These are phyloP conservation scores for Phaethornis superciliosus DNA, from an alignment of 2,113 vertebrate species.

Conservation along the genomic window DNA sequence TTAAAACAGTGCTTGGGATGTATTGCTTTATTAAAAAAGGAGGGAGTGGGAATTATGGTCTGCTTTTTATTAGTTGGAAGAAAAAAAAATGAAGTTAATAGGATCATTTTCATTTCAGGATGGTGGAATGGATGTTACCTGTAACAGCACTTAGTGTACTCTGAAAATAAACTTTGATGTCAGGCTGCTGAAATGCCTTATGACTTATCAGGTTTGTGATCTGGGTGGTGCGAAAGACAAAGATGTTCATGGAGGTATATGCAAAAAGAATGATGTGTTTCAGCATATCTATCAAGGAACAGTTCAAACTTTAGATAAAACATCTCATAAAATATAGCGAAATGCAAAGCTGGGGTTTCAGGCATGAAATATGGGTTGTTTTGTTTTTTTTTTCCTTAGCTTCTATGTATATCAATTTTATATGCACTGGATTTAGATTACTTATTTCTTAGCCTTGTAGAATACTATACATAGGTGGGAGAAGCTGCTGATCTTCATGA, in stretches of 20 bases:
- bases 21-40: conserved; percentile 14
- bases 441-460: neutral
- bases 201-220: neutral
- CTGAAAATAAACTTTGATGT: neutral
- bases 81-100: conserved; percentile 5
- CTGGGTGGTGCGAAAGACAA: neutral
- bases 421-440: neutral
- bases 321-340: neutral
- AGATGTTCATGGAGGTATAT: neutral
- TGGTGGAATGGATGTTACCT: neutral
- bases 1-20: neutral
- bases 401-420: neutral
- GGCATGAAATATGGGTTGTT: neutral
- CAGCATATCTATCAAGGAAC: neutral
- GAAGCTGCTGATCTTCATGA: neutral
- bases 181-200: neutral
- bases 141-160: neutral
- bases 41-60: neutral
- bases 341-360: neutral
- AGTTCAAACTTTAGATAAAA: neutral
- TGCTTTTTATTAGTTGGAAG: neutral
- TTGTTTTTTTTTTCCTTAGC: neutral
- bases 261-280: neutral
- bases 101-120: neutral
- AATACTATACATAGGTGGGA: neutral